Conservation (phyloP, 2,797 vertebrate genomes). For the Taeniopygia guttata region DNA sequence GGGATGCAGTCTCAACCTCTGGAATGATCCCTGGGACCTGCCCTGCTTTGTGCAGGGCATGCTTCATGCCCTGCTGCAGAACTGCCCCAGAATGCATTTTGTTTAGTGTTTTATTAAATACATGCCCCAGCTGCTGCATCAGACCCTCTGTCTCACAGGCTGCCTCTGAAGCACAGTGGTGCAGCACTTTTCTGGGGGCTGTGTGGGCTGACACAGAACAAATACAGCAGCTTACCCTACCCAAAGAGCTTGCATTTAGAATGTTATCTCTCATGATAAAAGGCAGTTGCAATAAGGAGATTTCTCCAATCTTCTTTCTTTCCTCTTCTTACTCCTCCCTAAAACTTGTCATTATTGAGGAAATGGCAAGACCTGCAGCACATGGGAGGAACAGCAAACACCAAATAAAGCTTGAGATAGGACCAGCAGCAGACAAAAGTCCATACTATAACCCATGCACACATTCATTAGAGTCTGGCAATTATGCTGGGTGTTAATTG, state of each 20-base stretch:
- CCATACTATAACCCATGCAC: rapidly evolving
- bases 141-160: not conserved
- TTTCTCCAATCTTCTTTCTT: not conserved
- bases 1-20: not conserved
- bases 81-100: rapidly evolving
- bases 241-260: not conserved
- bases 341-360: not conserved
- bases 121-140: not conserved
- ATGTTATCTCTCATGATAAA: not conserved
- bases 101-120: not conserved
- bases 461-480: not conserved
- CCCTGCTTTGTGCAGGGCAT: not conserved
- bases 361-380: not conserved
- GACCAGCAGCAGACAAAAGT: not conserved
- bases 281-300: not conserved
- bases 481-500: not conserved
- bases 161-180: not conserved
- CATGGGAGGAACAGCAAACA: not conserved
- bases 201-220: not conserved
- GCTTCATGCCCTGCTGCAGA: not conserved
- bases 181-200: not conserved
- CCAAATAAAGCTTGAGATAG: not conserved
- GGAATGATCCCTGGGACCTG: not conserved
- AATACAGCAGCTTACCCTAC: not conserved
- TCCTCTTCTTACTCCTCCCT: not conserved